Percentiles rank a stretch among this genome's conserved stretches.
Evolutionary conservation across 92 coral and sea anemone genomes (phyloP).

Genomic region (Paragorgia papillata): DNA sequence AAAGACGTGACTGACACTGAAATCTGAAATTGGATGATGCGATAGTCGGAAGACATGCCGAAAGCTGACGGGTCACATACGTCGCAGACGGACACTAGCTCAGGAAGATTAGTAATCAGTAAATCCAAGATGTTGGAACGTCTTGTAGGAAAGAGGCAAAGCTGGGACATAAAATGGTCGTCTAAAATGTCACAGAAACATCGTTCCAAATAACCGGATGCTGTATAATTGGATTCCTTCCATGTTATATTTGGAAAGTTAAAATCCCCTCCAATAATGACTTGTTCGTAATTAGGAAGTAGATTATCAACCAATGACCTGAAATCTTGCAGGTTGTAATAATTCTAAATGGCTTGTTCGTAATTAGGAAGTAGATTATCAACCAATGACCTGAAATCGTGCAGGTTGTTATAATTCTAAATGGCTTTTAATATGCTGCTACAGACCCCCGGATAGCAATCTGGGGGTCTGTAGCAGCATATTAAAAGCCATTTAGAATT

Average conservation of each 20-base stretch:
- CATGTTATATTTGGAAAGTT: conserved; percentile 42
- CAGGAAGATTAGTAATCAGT: conserved; percentile 56
- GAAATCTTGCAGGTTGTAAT: background rate
- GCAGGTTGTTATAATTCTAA: too few relatives aligned
- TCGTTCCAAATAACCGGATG: conserved; percentile 36
- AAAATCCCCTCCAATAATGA: conserved; percentile 51
- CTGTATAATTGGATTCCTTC: conserved; percentile 39
- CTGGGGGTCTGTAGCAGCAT: conserved; percentile 9
- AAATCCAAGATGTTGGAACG: conserved; percentile 51
- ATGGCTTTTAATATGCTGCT: too few relatives aligned
- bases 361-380: conserved; percentile 30
- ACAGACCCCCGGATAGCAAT: too few relatives aligned
- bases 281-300: conserved; percentile 39
- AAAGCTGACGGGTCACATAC: conserved; percentile 42
- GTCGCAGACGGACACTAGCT: conserved; percentile 8
- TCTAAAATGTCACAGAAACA: conserved; percentile 55
- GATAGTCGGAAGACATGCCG: conserved; percentile 50
- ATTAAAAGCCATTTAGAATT: background rate
- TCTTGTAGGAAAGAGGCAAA: conserved; percentile 51
- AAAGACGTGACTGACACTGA: conserved; percentile 21
- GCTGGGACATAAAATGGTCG: conserved; percentile 48
- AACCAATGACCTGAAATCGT: background rate
- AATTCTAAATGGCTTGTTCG: conserved; percentile 36
- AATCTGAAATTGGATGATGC: conserved; percentile 33
- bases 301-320: background rate